Evolutionary conservation across 1,140 invertebrate species (phyloP).

Genomic region (Cydia fagiglandana): DNA sequence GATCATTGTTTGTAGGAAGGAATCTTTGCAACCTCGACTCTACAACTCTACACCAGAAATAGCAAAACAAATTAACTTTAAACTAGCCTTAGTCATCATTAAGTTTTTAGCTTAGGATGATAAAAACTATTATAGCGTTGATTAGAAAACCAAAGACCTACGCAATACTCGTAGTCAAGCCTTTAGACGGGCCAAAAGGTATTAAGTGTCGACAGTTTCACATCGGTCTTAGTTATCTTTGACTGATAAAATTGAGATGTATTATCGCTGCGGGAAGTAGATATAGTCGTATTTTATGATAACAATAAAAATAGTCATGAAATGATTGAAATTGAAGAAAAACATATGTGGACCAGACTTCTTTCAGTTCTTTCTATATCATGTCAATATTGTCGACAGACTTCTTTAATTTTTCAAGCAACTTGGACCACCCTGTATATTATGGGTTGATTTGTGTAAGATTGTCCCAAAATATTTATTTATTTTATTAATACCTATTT

Average conservation of each 20-base stretch:
- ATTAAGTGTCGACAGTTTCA: not conserved
- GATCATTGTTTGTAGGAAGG: conserved; percentile 16
- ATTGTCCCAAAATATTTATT: too few relatives aligned
- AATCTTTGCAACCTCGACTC: not conserved
- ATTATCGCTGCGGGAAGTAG: conserved; percentile 13
- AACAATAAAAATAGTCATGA: not conserved
- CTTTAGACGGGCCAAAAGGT: not conserved
- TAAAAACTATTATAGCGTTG: not conserved
- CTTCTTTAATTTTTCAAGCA: too few relatives aligned
- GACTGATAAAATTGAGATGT: conserved; percentile 26
- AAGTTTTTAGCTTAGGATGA: not conserved
- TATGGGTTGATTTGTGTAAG: too few relatives aligned
- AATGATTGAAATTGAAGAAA: not conserved
- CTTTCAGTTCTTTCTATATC: not conserved
- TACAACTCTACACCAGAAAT: not conserved
- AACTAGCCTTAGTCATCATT: not conserved
- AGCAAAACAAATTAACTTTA: not conserved
- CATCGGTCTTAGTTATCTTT: conserved; percentile 21
- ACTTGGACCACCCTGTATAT: too few relatives aligned
- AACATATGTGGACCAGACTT: not conserved
- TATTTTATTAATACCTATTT: too few relatives aligned
- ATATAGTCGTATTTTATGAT: not conserved
- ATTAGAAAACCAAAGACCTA: conserved; percentile 9
- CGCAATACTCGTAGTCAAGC: not conserved
- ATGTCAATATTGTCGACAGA: too few relatives aligned